Evolutionary conservation across 1,140 invertebrate species (phyloP).

Genomic region (Cydia pomonella): DNA sequence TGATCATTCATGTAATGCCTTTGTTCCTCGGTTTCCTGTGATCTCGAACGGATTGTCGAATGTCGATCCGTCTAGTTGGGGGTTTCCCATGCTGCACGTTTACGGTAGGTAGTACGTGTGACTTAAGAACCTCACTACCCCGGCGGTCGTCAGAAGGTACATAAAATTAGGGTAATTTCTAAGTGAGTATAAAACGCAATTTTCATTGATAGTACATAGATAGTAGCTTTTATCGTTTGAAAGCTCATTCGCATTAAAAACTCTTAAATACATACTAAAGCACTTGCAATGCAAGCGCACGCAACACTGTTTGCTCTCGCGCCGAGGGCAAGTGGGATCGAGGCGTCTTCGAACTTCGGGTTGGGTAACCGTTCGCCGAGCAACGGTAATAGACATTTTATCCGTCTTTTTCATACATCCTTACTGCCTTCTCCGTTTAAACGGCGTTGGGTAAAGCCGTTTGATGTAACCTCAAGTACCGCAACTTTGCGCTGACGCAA

Average conservation of each 20-base stretch:
- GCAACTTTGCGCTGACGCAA: conserved; percentile 75
- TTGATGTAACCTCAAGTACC: conserved; percentile 69
- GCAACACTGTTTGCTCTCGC: conserved; percentile 8
- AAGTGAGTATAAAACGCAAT: too few species aligned
- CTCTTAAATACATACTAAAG: background rate
- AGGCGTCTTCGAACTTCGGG: background rate
- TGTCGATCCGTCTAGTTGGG: too few species aligned
- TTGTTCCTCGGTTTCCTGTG: too few species aligned
- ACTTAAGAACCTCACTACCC: too few species aligned
- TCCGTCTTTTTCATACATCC: background rate
- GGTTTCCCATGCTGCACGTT: too few species aligned
- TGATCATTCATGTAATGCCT: too few species aligned
- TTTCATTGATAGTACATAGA: too few species aligned
- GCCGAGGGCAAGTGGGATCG: background rate
- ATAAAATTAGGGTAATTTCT: too few species aligned
- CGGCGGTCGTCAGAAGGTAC: too few species aligned
- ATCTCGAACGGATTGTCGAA: too few species aligned
- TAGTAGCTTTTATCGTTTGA: too few species aligned
- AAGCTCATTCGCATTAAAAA: background rate
- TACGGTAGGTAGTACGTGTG: too few species aligned
- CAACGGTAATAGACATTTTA: conserved; percentile 2
- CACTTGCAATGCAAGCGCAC: background rate
- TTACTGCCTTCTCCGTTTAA: conserved; percentile 42
- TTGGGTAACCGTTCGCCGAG: background rate
- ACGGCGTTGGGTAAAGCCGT: conserved; percentile 60